Evolutionary conservation across 2,888 invertebrate genomes (phyloP), one percentile per base, ranked within the genome.

Genomic region (Apotomis betuletana): DNA sequence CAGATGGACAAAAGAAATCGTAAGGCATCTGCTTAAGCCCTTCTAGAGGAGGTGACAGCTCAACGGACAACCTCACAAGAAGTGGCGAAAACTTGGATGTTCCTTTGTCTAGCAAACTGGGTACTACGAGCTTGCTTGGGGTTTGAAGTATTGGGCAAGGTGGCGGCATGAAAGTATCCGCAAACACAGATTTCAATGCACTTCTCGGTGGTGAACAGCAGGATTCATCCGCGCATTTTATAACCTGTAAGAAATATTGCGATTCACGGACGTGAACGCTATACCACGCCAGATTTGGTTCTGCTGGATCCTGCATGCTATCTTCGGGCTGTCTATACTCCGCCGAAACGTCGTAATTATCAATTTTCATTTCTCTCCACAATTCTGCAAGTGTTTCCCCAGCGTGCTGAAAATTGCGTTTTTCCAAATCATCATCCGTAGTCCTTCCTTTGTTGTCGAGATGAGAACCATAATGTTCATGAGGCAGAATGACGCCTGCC

Each of bases 281-380:
- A 52, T 52, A 13, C 52, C 36, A 57, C 36, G 57, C 36, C 57
- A 57, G 57, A 57, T 57, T 38, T 57, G 57, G 57, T 36, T 36
- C 38, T 57, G 57, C 8, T 27, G 57, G 27, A 36, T 57, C 57
- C 57, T 4, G 52, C 52, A 52, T 57, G 38, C 36, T 57, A 57
- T 57, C 36, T 36, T 60, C 13, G 15, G 13, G 13, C 60, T 41
- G 76, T 46, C 74, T 62, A 76, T 74, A 75, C 69, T 77, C 68
- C 68, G 74, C 76, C 61, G 74, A 69, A 75, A 78, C 77, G 73
- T 74, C 46, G 74, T 77, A 75, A 68, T 71, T 75, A 74, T 79
- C 77, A 76, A 78, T 78, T 74, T 73, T 75, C 76, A 79, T 74
- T 77, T 65, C 70, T 74, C 75, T 77, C 78, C 79, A 79, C 70